Percentiles rank a stretch among this genome's conserved stretches.
phyloP scores from a whole-genome alignment of 2,113 vertebrate species.

The Morone saxatilis region DNA sequence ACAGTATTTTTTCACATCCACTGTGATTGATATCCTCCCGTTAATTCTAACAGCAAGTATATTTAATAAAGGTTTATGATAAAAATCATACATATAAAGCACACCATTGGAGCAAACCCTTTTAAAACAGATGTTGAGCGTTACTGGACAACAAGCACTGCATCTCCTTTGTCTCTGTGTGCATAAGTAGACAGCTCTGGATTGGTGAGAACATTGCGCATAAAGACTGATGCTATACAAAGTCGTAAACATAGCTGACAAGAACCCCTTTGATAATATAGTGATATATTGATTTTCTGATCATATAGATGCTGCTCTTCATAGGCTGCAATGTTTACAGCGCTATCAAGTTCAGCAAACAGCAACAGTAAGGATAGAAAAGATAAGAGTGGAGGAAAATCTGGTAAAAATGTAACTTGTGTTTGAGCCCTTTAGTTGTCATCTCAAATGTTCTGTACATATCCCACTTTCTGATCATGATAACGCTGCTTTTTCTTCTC shows the following conservation, averaged over 20 bases:
- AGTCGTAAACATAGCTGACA: constrained; percentile 72
- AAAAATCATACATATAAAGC: constrained; percentile 54
- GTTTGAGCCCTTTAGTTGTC: constrained; percentile 78
- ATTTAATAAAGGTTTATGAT: constrained; percentile 43
- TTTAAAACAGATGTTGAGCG: constrained; percentile 46
- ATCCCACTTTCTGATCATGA: constrained; percentile 2
- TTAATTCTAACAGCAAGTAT: constrained; percentile 46
- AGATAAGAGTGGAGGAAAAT: constrained; percentile 30
- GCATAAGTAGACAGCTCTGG: constrained; percentile 59
- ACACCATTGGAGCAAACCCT: constrained; percentile 49
- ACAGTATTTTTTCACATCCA: constrained; percentile 34
- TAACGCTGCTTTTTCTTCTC: constrained; percentile 33
- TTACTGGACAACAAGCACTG: constrained; percentile 60
- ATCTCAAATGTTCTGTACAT: constrained; percentile 56
- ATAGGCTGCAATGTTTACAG: constrained; percentile 38
- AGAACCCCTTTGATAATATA: constrained; percentile 46
- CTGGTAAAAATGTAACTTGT: constrained; percentile 52
- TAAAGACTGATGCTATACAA: constrained; percentile 67
- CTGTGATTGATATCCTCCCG: constrained; percentile 41
- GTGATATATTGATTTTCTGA: constrained; percentile 19
- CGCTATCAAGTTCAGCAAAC: constrained; percentile 40
- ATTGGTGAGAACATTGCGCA: constrained; percentile 51
- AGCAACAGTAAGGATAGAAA: constrained; percentile 41
- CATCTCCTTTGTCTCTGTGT: constrained; percentile 50
- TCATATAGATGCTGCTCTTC: constrained; percentile 32